Evolutionary conservation across 64 coral and sea anemone species (phyloP).

Genomic region (Platygyra sinensis): DNA sequence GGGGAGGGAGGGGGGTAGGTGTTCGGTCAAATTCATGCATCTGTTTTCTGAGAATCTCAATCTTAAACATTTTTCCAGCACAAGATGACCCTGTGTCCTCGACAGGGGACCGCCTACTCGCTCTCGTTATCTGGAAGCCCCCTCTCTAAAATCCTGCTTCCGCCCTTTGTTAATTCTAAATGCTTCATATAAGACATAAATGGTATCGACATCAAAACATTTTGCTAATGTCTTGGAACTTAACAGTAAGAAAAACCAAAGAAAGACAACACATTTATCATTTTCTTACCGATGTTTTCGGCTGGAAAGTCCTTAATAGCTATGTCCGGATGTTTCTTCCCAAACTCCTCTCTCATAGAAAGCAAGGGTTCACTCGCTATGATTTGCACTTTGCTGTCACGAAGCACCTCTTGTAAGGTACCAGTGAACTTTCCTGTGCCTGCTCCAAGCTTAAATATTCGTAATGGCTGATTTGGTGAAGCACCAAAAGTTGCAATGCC

Average conservation of each 20-base stretch:
- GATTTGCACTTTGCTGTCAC: conserved; percentile 14
- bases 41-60: too few species aligned
- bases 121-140: too few species aligned
- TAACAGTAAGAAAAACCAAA: background rate
- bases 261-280: background rate
- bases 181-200: too few species aligned
- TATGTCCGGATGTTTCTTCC: background rate
- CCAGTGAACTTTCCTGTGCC: conserved; percentile 49
- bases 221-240: too few species aligned
- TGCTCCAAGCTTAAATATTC: conserved; percentile 39
- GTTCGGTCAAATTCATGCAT: too few species aligned
- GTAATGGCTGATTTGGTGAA: background rate
- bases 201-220: too few species aligned
- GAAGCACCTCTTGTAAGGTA: conserved; percentile 17
- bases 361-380: conserved; percentile 35
- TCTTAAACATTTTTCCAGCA: too few species aligned
- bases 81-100: too few species aligned
- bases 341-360: conserved; percentile 24
- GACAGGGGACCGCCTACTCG: too few species aligned
- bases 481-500: background rate
- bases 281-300: conserved; percentile 37
- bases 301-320: conserved; percentile 12
- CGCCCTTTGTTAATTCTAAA: too few species aligned
- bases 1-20: too few species aligned
- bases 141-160: too few species aligned